phyloP scores from a whole-genome alignment of 2,113 vertebrate species.

The Atrichornis clamosus region DNA sequence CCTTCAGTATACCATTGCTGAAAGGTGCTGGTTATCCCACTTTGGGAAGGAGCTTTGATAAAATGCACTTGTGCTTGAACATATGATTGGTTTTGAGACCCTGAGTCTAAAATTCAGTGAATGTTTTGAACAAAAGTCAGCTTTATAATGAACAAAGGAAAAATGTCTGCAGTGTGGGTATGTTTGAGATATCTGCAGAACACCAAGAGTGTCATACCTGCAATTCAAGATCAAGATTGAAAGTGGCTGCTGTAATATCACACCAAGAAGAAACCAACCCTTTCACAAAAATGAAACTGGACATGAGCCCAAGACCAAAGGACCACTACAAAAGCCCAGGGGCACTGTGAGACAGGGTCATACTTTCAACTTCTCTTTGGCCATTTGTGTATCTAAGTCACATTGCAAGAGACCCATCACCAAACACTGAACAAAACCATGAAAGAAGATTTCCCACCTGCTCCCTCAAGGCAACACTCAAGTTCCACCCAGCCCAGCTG shows the following conservation, averaged over 20 bases:
- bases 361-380: background rate
- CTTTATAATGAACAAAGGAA: background rate
- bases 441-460: background rate
- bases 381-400: background rate
- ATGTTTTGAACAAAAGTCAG: background rate
- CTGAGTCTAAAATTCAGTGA: background rate
- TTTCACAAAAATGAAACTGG: background rate
- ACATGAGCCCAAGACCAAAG: background rate
- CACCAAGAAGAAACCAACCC: background rate
- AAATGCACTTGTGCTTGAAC: background rate
- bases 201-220: background rate
- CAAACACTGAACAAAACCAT: background rate
- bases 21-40: background rate
- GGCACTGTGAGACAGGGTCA: background rate
- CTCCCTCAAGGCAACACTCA: background rate
- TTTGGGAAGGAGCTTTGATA: background rate
- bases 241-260: background rate
- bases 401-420: background rate
- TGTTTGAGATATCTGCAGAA: background rate
- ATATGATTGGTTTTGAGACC: background rate
- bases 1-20: background rate
- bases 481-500: background rate
- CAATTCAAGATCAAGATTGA: background rate
- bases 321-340: background rate
- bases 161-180: background rate